Conservation (phyloP, 2,113 vertebrate species). For the Caranx ignobilis region DNA sequence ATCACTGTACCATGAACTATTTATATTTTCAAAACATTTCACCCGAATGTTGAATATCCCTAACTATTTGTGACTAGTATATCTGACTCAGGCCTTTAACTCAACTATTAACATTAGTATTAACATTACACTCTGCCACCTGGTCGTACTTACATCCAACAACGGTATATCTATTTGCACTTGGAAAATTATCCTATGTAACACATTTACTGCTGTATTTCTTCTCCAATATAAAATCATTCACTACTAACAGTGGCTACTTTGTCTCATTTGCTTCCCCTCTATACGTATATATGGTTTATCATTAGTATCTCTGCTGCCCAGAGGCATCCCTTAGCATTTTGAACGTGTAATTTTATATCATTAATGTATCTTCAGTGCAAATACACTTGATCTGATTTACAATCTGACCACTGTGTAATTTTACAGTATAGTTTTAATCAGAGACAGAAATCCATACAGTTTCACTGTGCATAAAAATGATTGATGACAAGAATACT, state of each 20-base stretch:
- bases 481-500: not conserved
- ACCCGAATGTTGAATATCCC: no score
- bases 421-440: slow-evolving; percentile 16
- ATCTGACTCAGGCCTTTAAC: not conserved
- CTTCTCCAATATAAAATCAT: not conserved
- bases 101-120: not conserved
- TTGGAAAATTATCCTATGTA: not conserved
- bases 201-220: not conserved
- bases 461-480: not conserved
- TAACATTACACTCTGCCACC: not conserved
- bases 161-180: not conserved
- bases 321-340: not conserved
- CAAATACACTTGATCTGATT: not conserved
- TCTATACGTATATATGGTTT: not conserved
- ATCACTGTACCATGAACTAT: no score
- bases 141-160: not conserved
- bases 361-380: slow-evolving; percentile 1
- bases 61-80: no score
- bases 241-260: not conserved
- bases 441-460: not conserved
- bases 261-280: not conserved
- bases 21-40: no score
- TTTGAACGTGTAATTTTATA: not conserved
- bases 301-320: slow-evolving; percentile 3
- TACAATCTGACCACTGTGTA: not conserved